These are phyloP conservation scores for Typhlichthys subterraneus DNA, from an alignment of 2,797 vertebrate genomes.

Conservation along the genomic window DNA sequence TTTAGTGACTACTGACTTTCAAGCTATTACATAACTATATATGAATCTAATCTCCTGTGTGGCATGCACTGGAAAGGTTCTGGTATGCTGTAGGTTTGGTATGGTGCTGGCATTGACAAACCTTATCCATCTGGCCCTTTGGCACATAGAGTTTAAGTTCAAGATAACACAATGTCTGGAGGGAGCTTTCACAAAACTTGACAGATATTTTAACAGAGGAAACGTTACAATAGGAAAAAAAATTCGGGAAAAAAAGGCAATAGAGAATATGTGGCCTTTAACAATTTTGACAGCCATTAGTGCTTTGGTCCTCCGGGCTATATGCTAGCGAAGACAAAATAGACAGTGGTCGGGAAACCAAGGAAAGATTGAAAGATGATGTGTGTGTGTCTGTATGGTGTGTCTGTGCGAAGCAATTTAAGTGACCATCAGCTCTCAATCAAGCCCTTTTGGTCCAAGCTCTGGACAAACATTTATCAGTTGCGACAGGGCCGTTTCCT, in stretches of 20 bases:
- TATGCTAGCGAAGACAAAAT: slow-evolving; percentile 7
- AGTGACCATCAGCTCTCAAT: slow-evolving; percentile 49
- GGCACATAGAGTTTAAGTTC: slow-evolving; percentile 3
- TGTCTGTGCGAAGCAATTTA: slow-evolving; percentile 17
- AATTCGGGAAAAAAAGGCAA: slow-evolving; percentile 1
- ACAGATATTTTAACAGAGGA: slow-evolving; percentile 7
- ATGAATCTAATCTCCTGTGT: too few species aligned
- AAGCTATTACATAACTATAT: too few species aligned
- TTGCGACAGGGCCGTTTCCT: slow-evolving; percentile 52
- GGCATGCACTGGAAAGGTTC: background rate
- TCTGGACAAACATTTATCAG: slow-evolving; percentile 67
- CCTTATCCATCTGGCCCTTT: background rate
- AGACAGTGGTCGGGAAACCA: slow-evolving; percentile 6
- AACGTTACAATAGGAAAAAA: background rate
- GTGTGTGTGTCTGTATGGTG: slow-evolving; percentile 8
- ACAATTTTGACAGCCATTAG: slow-evolving; percentile 19
- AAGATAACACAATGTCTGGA: slow-evolving; percentile 2
- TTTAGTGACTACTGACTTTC: too few species aligned
- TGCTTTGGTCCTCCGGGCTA: slow-evolving; percentile 3
- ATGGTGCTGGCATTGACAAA: background rate
- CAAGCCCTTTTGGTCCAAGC: slow-evolving; percentile 32
- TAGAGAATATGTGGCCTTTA: slow-evolving; percentile 18
- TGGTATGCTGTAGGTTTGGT: background rate
- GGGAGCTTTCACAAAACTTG: slow-evolving; percentile 4
- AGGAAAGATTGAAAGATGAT: slow-evolving; percentile 13